Evolutionary conservation across 2,797 vertebrate genomes (phyloP).

Genomic region (Malacoraja senta): DNA sequence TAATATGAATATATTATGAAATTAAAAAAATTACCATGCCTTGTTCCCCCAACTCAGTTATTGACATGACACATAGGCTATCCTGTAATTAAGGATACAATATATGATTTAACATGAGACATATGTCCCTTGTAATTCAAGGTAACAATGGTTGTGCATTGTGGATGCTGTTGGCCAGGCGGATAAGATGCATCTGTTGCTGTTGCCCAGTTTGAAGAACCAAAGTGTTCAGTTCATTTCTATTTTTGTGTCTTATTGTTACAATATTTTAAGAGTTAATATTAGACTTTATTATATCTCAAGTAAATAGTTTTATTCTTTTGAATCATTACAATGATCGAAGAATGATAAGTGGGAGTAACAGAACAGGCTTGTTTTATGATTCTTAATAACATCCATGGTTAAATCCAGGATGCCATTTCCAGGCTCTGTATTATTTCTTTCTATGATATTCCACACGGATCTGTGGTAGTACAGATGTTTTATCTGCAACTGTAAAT

Average conservation of each 20-base stretch:
- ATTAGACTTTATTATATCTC: not conserved
- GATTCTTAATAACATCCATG: slow-evolving; percentile 5
- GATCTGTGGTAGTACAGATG: slow-evolving; percentile 33
- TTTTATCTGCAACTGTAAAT: slow-evolving; percentile 29
- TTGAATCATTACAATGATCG: not conserved
- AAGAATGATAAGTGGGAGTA: not conserved
- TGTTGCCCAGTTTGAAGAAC: not conserved
- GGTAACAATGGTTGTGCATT: not conserved
- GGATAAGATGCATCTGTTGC: not conserved
- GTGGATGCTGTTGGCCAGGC: not conserved
- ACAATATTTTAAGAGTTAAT: not conserved
- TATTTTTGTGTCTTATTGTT: not conserved
- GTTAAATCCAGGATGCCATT: not conserved
- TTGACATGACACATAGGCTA: not conserved
- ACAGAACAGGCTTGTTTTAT: not conserved
- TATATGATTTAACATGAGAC: not conserved
- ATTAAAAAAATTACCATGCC: not conserved
- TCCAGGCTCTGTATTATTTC: slow-evolving; percentile 22
- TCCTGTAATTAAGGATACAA: not conserved
- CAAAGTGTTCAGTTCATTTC: not conserved
- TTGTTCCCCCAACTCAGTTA: not conserved
- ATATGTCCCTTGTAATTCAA: not conserved
- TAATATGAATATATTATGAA: not conserved
- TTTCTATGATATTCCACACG: not conserved
- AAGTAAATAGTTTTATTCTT: not conserved